Percentiles rank a stretch among this genome's conserved stretches.
Conservation (phyloP, 30 jellyfish, hydroid and myxozoan species). For the Chironex yamaguchii region DNA sequence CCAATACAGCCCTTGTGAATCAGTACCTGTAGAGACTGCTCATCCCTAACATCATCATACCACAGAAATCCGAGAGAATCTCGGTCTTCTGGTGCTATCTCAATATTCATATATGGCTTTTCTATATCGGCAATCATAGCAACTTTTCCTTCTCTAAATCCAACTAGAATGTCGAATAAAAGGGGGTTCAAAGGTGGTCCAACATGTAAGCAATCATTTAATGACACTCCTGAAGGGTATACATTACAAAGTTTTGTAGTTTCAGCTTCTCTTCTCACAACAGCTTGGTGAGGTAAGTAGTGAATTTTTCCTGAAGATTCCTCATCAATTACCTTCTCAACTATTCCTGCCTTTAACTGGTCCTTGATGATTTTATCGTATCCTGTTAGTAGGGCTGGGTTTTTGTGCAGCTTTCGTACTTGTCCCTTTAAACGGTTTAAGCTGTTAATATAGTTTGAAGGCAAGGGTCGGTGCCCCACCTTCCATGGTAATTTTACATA, state of each 20-base stretch:
- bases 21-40: too few relatives aligned
- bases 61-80: too few relatives aligned
- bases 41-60: too few relatives aligned
- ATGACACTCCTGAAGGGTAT: too few relatives aligned
- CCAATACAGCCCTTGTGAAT: too few relatives aligned
- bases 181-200: too few relatives aligned
- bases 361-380: slow-evolving; percentile 23
- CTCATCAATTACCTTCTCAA: slow-evolving; percentile 1
- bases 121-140: too few relatives aligned
- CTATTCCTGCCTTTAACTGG: slow-evolving; percentile 6
- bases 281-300: slow-evolving; percentile 41
- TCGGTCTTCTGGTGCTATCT: too few relatives aligned
- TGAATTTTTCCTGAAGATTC: neutral
- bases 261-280: neutral
- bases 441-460: slow-evolving; percentile 35
- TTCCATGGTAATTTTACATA: slow-evolving; percentile 67
- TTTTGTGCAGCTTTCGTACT: neutral
- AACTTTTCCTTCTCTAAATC: too few relatives aligned
- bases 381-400: neutral
- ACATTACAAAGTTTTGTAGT: slow-evolving; percentile 60
- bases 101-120: too few relatives aligned
- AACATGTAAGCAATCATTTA: too few relatives aligned
- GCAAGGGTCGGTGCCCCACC: slow-evolving; percentile 63
- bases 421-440: slow-evolving; percentile 15
- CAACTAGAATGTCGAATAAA: too few relatives aligned